These are phyloP conservation scores for Crocallis elinguaria DNA, from an alignment of 2,888 invertebrate species.

Conservation along the genomic window DNA sequence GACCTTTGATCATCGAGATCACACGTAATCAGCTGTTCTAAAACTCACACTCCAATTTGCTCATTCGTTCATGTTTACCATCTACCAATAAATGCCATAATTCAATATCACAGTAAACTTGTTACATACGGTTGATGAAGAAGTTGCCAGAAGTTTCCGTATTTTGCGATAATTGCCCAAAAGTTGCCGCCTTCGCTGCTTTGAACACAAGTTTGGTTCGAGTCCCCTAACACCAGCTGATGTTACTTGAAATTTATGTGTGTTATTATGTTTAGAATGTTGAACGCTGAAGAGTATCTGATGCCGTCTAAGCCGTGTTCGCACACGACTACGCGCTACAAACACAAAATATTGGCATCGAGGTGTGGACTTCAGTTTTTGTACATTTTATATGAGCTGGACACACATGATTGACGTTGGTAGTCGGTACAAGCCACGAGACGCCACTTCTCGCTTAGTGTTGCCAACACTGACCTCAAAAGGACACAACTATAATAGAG, in stretches of 20 bases:
- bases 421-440: too few relatives aligned
- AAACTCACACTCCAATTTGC: background rate
- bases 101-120: conserved; percentile 10
- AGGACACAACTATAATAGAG: too few relatives aligned
- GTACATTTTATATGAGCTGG: too few relatives aligned
- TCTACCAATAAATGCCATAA: conserved; percentile 7
- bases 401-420: too few relatives aligned
- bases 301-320: background rate
- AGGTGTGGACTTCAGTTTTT: too few relatives aligned
- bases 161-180: conserved; percentile 15
- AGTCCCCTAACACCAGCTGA: background rate
- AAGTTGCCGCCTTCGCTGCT: conserved; percentile 6
- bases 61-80: conserved; percentile 4
- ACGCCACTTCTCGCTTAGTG: too few relatives aligned
- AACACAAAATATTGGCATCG: too few relatives aligned
- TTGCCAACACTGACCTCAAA: too few relatives aligned
- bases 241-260: background rate
- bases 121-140: conserved; percentile 4
- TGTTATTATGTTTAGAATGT: background rate
- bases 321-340: too few relatives aligned
- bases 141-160: conserved; percentile 6
- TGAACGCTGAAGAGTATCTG: background rate
- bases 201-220: conserved; percentile 3
- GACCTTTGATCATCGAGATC: background rate
- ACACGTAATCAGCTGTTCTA: background rate